These are phyloP conservation scores for Stegophylla sp. DNA, from an alignment of 2,888 invertebrate genomes.

Conservation along the genomic window DNA sequence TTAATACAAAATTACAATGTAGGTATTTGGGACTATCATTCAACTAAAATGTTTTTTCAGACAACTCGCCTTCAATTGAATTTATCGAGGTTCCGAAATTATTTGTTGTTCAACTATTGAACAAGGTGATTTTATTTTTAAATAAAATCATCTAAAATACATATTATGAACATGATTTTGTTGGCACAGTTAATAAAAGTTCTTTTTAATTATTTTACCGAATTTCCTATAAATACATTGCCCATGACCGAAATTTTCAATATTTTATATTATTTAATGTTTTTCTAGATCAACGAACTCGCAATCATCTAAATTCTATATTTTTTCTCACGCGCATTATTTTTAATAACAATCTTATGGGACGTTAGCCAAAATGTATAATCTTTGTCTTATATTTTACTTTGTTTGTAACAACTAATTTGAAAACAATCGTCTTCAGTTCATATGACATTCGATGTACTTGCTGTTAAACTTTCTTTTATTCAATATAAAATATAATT, in stretches of 20 bases:
- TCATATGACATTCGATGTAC: no score
- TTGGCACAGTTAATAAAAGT: slow-evolving; percentile 26
- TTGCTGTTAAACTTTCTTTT: slow-evolving; percentile 32
- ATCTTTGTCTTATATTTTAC: slow-evolving; percentile 29
- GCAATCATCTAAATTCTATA: slow-evolving; percentile 21
- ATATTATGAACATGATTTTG: slow-evolving; percentile 16
- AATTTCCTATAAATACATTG: slow-evolving; percentile 47
- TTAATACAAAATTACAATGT: no score
- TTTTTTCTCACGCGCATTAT: slow-evolving; percentile 29
- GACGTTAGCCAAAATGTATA: slow-evolving; percentile 32
- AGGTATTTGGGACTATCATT: not conserved
- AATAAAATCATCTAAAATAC: slow-evolving; percentile 17
- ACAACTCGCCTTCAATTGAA: not conserved
- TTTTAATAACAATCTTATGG: slow-evolving; percentile 25
- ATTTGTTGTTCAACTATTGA: not conserved
- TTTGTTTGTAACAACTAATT: slow-evolving; percentile 39
- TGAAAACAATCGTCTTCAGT: slow-evolving; percentile 23
- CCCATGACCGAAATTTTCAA: slow-evolving; percentile 39
- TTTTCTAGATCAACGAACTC: slow-evolving; percentile 53
- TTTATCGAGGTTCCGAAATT: not conserved
- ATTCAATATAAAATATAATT: not conserved
- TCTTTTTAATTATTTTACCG: slow-evolving; percentile 16
- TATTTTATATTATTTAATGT: slow-evolving; percentile 10
- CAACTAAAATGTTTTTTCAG: not conserved
- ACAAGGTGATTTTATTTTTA: slow-evolving; percentile 40